These are phyloP conservation scores for Sturmia bella DNA, from an alignment of 2,888 invertebrate genomes.

Conservation along the genomic window DNA sequence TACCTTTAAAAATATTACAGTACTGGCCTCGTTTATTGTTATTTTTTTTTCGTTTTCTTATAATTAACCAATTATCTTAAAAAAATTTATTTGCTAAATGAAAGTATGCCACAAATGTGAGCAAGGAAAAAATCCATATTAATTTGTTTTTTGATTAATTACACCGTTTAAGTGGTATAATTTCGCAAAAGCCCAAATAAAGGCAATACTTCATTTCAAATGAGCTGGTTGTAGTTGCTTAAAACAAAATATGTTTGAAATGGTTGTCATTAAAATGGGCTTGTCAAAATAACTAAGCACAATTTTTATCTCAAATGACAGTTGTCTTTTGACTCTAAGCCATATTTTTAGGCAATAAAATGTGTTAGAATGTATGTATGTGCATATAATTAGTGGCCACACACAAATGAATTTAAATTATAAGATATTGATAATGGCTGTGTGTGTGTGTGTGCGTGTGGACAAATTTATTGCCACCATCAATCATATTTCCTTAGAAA, in stretches of 20 bases:
- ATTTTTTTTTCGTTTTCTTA: slow-evolving; percentile 35
- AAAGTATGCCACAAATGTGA: slow-evolving; percentile 12
- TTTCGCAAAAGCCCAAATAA: slow-evolving; percentile 23
- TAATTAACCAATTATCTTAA: slow-evolving; percentile 58
- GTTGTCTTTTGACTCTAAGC: slow-evolving; percentile 41
- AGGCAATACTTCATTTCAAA: slow-evolving; percentile 43
- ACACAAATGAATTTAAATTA: slow-evolving; percentile 11
- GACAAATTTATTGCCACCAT: slow-evolving; percentile 49
- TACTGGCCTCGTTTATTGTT: no score
- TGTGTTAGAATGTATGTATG: no score
- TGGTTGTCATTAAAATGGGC: slow-evolving; percentile 41
- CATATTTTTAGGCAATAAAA: background rate
- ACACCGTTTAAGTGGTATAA: slow-evolving; percentile 34
- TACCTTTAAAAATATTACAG: no score
- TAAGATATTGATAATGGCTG: slow-evolving; percentile 27
- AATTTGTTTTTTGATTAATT: slow-evolving; percentile 60
- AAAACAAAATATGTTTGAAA: background rate
- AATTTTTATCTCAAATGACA: slow-evolving; percentile 1
- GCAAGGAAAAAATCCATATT: slow-evolving; percentile 27
- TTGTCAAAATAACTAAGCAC: background rate
- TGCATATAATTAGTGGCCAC: background rate
- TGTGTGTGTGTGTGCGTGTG: no score
- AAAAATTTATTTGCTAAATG: slow-evolving; percentile 45
- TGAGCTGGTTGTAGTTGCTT: slow-evolving; percentile 15
- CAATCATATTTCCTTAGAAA: slow-evolving; percentile 40